Evolutionary conservation across 2,797 vertebrate genomes (phyloP).

Genomic region (Chloroceryle amazona): DNA sequence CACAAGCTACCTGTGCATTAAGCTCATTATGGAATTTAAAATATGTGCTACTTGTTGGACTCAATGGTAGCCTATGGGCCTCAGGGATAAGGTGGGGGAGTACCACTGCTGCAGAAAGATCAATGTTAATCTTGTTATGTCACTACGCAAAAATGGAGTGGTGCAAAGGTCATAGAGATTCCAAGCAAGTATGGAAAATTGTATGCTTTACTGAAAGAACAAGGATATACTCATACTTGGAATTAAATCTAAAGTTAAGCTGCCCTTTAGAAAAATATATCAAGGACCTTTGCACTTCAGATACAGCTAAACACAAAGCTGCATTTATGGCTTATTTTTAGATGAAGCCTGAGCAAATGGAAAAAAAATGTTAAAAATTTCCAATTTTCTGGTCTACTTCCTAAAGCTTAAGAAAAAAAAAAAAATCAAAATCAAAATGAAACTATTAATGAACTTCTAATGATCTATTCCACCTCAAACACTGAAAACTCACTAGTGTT

Average conservation of each 20-base stretch:
- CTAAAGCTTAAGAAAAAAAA: not conserved
- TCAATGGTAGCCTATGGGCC: not conserved
- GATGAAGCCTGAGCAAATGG: not conserved
- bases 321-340: not conserved
- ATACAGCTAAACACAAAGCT: not conserved
- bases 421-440: not conserved
- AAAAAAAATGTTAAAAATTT: not conserved
- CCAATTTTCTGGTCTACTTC: slow-evolving; percentile 3
- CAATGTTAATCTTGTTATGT: slow-evolving; percentile 6
- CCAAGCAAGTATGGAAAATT: slow-evolving; percentile 12
- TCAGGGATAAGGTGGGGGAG: not conserved
- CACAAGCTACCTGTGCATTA: not conserved
- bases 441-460: not conserved
- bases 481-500: not conserved
- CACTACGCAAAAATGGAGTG: not conserved
- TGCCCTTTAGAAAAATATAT: not conserved
- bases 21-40: not conserved
- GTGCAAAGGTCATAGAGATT: not conserved
- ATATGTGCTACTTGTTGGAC: not conserved
- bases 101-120: slow-evolving; percentile 21
- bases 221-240: not conserved
- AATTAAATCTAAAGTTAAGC: slow-evolving; percentile 42
- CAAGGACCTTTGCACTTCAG: slow-evolving; percentile 1
- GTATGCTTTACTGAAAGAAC: slow-evolving; percentile 13
- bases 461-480: not conserved